Evolutionary conservation across 30 jellyfish, hydroid and myxozoan species (phyloP).

Genomic region (Aurelia aurita): DNA sequence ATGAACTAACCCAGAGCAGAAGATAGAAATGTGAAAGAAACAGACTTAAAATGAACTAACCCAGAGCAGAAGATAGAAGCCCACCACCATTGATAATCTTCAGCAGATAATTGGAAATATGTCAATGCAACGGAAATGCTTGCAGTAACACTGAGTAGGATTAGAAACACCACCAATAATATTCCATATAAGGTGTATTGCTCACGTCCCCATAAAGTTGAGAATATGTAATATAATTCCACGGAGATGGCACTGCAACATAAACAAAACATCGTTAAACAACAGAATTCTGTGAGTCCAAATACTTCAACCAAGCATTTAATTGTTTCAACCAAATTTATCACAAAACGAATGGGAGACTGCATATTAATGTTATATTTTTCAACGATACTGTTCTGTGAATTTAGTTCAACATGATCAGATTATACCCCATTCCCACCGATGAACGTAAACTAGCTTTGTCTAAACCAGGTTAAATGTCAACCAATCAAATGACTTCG

Average conservation of each 20-base stretch:
- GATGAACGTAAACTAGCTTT: no score
- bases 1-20: constrained; percentile 78
- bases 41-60: constrained; percentile 35
- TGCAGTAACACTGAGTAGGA: constrained; percentile 94
- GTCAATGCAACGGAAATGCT: constrained; percentile 90
- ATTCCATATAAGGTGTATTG: constrained; percentile 91
- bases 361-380: no score
- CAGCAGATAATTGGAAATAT: constrained; percentile 94
- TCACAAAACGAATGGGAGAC: no score
- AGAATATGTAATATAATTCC: constrained; percentile 86
- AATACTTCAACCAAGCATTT: neutral
- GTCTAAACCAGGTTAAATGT: no score
- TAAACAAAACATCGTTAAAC: no score
- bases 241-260: constrained; percentile 87
- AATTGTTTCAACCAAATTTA: no score
- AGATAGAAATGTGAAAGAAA: constrained; percentile 24
- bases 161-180: constrained; percentile 79
- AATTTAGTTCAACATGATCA: no score
- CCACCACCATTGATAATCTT: constrained; percentile 99
- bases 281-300: no score
- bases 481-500: no score
- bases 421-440: no score
- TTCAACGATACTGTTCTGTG: no score
- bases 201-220: constrained; percentile 97
- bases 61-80: constrained; percentile 86